These are phyloP conservation scores for Drosophila rhopaloa DNA, from an alignment of 1,140 invertebrate genomes.

Conservation along the genomic window DNA sequence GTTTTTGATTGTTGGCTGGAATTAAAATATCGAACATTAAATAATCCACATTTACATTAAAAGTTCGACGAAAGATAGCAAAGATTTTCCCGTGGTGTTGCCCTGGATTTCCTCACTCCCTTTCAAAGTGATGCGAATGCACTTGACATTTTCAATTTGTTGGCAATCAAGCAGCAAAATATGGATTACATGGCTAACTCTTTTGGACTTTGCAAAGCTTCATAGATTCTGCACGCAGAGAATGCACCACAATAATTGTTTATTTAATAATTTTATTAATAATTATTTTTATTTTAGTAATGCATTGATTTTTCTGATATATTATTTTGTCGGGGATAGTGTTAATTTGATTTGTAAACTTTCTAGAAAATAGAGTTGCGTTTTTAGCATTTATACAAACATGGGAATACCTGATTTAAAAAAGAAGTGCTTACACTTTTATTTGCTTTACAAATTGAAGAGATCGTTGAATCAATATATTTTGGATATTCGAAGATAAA, in stretches of 20 bases:
- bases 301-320: too few relatives aligned
- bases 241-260: not conserved
- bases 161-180: conserved; percentile 68
- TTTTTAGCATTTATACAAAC: too few relatives aligned
- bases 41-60: too few relatives aligned
- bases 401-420: too few relatives aligned
- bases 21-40: too few relatives aligned
- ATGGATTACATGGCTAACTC: conserved; percentile 70
- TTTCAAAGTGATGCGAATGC: conserved; percentile 27
- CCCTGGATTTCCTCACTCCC: not conserved
- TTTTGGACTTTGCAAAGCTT: conserved; percentile 20
- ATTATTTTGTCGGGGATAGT: too few relatives aligned
- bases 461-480: not conserved
- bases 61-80: not conserved
- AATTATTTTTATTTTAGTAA: not conserved
- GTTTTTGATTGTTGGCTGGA: too few relatives aligned
- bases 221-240: conserved; percentile 4
- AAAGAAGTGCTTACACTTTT: too few relatives aligned
- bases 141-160: conserved; percentile 80
- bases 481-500: not conserved
- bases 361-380: too few relatives aligned
- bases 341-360: too few relatives aligned
- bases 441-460: too few relatives aligned
- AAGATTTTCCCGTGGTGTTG: not conserved
- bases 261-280: not conserved